Base-by-base conservation (phyloP, 2,888 invertebrate genomes). In the Selenia dentaria region DNA sequence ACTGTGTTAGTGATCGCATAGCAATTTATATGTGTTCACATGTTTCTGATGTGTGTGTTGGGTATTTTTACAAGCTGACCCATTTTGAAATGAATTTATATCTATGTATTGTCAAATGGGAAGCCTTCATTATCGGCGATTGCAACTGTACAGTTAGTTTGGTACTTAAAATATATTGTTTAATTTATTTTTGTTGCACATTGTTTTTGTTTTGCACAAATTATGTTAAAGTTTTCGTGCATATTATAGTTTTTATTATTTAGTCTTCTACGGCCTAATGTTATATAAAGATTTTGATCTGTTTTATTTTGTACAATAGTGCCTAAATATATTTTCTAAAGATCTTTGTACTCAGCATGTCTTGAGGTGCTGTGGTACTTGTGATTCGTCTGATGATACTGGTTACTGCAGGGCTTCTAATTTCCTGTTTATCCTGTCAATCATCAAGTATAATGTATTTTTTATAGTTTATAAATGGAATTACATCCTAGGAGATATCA, bases 11-110 rank as follows among this genome's bases (percentile, higher is more conserved):
- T 67, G 69, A 61, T 54, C 54, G 24, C 52, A 62, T 65, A 60
- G 67, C 70, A 72, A 70, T 73, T 49, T 52, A 48, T 51, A 65
- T 67, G 76, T 78, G 75, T 74, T 76, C 70, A 73, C 64, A 54
- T 50, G 46, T 54, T 59, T 62, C 59, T 56, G 47, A 59, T 57
- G 59, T 67, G 68, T 62, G 67, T 68, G 59, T 65, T 62, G 63
- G 70, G 62, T 66, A 66, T 54, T 51, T 44, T 51, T 51, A 29
- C 51, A 53, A 35, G 35, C 40, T 43, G 37, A 53, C 54, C 44
- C 13, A 38, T 59, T 56, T 56, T n/a, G 4, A 5, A 14, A 43
- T 39, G 25, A 38, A 51, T 44, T 28, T 51, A 54, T 3, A 16
- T 59, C 48, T 52, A 6, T 1, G 32, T 20, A 14, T 9, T 44